phyloP scores from a whole-genome alignment of 1,140 invertebrate genomes.

The Bombus pascuorum region DNA sequence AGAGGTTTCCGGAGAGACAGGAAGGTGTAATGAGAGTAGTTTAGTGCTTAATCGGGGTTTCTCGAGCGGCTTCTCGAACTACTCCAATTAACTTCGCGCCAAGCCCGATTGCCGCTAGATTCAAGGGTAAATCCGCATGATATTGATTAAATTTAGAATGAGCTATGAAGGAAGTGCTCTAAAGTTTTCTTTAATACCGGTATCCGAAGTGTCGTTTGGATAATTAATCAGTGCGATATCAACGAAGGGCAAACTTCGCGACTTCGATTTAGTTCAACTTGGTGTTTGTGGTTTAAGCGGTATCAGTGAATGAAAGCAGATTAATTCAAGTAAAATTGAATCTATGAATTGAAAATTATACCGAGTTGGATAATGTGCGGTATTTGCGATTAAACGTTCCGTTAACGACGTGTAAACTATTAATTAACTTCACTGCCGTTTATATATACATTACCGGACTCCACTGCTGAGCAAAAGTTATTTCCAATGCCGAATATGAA shows the following conservation, averaged over 20 bases:
- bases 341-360: neutral
- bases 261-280: neutral
- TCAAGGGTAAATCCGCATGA: slow-evolving; percentile 61
- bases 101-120: slow-evolving; percentile 60
- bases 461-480: neutral
- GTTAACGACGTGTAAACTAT: neutral
- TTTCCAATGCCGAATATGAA: neutral
- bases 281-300: neutral
- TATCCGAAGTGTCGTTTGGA: slow-evolving; percentile 32
- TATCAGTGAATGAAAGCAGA: neutral
- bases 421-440: neutral
- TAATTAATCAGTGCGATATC: slow-evolving; percentile 46
- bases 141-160: slow-evolving; percentile 64
- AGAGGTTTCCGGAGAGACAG: slow-evolving; percentile 48
- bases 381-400: neutral
- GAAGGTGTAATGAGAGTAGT: slow-evolving; percentile 65
- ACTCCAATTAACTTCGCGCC: slow-evolving; percentile 62
- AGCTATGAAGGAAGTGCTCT: slow-evolving; percentile 24
- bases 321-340: neutral
- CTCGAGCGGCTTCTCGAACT: slow-evolving; percentile 60
- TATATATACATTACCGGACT: neutral
- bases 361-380: neutral
- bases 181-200: slow-evolving; percentile 46
- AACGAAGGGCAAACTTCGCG: neutral
- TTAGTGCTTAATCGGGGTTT: slow-evolving; percentile 65